Base-by-base conservation (phyloP, 1,140 invertebrate species). In the Drosophila nannoptera region DNA sequence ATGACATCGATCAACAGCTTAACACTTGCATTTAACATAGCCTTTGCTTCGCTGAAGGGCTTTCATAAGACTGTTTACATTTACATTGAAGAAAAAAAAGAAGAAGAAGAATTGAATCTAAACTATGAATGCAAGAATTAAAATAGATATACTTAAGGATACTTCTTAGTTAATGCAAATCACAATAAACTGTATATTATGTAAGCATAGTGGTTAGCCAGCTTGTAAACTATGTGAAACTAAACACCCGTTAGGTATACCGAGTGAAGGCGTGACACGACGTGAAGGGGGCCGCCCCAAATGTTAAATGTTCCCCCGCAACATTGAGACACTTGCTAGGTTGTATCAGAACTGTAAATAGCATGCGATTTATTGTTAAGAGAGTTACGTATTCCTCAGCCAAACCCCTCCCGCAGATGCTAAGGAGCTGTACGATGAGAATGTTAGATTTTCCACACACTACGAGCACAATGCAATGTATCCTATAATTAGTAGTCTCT, bases 381-480 rank as follows among this genome's bases (percentile, higher is more conserved):
- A 22, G 6, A 55, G 29, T 32, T 55, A 42, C 8, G 16, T 36
- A 5, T 7, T 9, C 38, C n/a, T 40, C 49, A 35, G 29, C 43
- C 38, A n/a, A 11, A 40, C n/a, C 35, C 43, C 31, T 12, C 31
- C 22, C 53, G 36, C 53, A 64, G 16, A 53, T 49, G 32, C 22
- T 35, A 66, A 46, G 71, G 65, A 69, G 60, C 58, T 65, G 73
- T 86, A 65, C 66, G 66, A 75, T 78, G 66, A 52, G 63, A 71
- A 67, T 69, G 65, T 84, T 81, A 77, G 81, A 80, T 86, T 73
- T 84, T 82, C 73, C 78, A 81, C 65, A 84, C 77, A 86, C 29
- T 56, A 56, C 75, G 81, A 86, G 81, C 81, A 86, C 81, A 86
- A 86, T 87, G 81, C 81, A 86, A 86, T 86, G 81, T 86, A 86